Percentiles rank a stretch among this genome's conserved stretches.
These are phyloP conservation scores for Tenodera sinensis DNA, from an alignment of 2,888 invertebrate species.

Conservation along the genomic window DNA sequence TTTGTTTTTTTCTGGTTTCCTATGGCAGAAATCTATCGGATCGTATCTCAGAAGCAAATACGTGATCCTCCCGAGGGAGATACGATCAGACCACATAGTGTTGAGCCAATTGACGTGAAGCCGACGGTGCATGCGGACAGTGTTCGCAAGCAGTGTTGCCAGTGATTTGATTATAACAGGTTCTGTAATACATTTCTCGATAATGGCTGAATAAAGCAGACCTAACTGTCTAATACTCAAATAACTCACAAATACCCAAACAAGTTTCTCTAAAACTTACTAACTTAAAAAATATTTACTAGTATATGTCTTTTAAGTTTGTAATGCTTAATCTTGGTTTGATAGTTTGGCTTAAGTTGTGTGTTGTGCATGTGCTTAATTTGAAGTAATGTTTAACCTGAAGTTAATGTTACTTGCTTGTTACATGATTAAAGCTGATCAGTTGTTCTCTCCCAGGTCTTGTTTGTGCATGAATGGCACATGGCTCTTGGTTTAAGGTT, in stretches of 20 bases:
- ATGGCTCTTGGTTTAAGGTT: too few relatives aligned
- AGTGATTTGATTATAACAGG: conserved; percentile 55
- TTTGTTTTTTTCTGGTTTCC: conserved; percentile 28
- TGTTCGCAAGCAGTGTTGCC: conserved; percentile 91
- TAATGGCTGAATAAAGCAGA: not conserved
- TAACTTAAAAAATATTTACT: not conserved
- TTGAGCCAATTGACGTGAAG: conserved; percentile 85
- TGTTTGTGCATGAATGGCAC: too few relatives aligned
- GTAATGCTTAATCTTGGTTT: not conserved
- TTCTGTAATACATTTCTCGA: conserved; percentile 7
- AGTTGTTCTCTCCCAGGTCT: too few relatives aligned
- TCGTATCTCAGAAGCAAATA: conserved; percentile 97
- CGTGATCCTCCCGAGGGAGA: conserved; percentile 93
- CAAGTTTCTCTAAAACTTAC: not conserved
- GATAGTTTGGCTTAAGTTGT: not conserved
- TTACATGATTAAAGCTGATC: too few relatives aligned
- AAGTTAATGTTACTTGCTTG: too few relatives aligned
- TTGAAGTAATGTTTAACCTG: not conserved
- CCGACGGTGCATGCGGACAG: conserved; percentile 80
- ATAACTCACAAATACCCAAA: not conserved
- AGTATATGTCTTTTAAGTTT: not conserved
- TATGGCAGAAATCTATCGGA: conserved; percentile 90
- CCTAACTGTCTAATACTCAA: not conserved
- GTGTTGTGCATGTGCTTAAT: not conserved
- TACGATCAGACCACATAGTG: conserved; percentile 82